A percentile compares a stretch with the other conserved stretches of the same genome.
Evolutionary conservation across 1,140 invertebrate genomes (phyloP).

Genomic region (Pseudachorutes palmiensis): DNA sequence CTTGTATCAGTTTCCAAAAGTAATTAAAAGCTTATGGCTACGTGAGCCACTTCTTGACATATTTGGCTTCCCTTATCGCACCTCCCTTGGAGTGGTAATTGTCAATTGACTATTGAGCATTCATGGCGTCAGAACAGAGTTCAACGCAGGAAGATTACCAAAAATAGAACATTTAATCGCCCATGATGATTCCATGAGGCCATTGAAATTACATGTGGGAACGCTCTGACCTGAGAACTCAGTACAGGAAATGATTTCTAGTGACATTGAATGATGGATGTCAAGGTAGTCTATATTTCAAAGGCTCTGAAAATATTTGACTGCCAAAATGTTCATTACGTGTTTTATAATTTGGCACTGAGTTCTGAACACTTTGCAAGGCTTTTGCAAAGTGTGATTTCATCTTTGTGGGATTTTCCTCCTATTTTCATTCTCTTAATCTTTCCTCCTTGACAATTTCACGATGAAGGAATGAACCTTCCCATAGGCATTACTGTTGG

Average conservation of each 20-base stretch:
- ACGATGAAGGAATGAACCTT: neutral
- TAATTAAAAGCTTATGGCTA: neutral
- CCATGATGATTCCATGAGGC: neutral
- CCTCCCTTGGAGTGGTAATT: neutral
- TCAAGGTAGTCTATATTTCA: neutral
- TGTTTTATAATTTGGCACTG: no score
- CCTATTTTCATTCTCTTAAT: neutral
- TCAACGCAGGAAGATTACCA: neutral
- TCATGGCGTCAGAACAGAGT: neutral
- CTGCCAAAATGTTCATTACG: neutral
- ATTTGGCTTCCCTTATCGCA: no score
- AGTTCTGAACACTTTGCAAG: neutral
- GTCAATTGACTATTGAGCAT: neutral
- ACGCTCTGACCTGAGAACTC: no score
- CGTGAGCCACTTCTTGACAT: no score
- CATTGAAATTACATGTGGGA: no score
- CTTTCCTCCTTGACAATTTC: neutral
- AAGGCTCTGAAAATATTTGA: neutral
- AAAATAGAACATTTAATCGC: neutral
- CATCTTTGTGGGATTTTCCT: neutral
- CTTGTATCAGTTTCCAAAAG: neutral
- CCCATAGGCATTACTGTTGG: neutral
- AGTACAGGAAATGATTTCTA: no score
- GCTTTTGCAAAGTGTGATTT: neutral
- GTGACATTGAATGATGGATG: neutral